A percentile compares a stretch with the other conserved stretches of the same genome.
These are phyloP conservation scores for Formicarius rufipectus DNA, from an alignment of 2,113 vertebrate species.

Conservation along the genomic window DNA sequence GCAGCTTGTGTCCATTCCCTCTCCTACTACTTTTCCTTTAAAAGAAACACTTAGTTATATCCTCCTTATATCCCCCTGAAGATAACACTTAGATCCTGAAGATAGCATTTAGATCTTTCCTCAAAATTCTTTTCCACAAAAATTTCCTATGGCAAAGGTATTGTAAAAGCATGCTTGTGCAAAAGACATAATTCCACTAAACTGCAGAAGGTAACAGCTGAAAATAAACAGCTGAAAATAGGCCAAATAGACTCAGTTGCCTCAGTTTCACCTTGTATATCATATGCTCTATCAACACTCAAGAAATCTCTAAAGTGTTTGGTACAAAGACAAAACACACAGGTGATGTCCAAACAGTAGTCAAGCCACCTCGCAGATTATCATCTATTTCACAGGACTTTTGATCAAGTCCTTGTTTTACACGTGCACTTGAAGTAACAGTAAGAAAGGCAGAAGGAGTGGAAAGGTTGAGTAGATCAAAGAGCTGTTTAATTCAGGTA, in stretches of 20 bases:
- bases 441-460: neutral
- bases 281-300: neutral
- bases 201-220: neutral
- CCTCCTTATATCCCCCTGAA: neutral
- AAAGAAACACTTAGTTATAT: neutral
- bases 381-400: neutral
- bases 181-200: neutral
- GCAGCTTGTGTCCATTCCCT: neutral
- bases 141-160: neutral
- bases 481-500: neutral
- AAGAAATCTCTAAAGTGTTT: neutral
- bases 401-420: neutral
- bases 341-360: neutral
- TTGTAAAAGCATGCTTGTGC: neutral
- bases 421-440: neutral
- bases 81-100: neutral
- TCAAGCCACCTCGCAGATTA: neutral
- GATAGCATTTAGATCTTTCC: neutral
- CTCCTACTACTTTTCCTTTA: neutral
- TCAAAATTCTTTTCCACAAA: neutral
- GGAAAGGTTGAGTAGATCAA: neutral
- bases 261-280: fast-evolving
- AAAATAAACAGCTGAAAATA: too few species aligned
- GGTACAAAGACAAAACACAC: neutral
- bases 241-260: neutral